Base-by-base conservation (phyloP, 1,140 invertebrate species). In the Zaprionus tsacasi region DNA sequence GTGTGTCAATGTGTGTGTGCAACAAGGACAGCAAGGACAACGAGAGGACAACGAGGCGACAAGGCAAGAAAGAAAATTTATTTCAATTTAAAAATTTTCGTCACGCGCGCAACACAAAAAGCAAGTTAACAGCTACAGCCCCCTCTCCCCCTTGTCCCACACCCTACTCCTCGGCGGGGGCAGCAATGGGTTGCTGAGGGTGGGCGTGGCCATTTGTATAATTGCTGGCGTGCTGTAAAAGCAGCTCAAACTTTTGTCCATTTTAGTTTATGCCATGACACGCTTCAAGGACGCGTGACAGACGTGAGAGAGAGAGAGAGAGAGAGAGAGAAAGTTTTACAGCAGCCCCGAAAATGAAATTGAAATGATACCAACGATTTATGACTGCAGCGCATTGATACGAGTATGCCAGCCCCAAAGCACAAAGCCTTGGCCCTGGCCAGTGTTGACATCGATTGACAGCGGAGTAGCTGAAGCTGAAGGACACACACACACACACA, bases 41-140 rank as follows among this genome's bases (percentile, higher is more conserved):
- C 65, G 45, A 66, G 45, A 66, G 56, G 50, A 75, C 67, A 79
- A 69, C 36, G 33, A 33, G 48, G 70, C 64, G 40, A 63, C 71
- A 74, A 69, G 66, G 57, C 56, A 57, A 69, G 45, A 27, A 85
- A 79, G 72, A 27, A 89, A 88, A 81, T 88, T 85, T 88, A 88
- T 88, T 85, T 89, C 85, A 88, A 88, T 88, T 88, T 88, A 88
- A 88, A 88, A 89, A 88, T 88, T 89, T 88, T 85, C 78, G 85
- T 85, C 85, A 88, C 85, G 85, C 85, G 85, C 85, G 82, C 85
- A 68, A 70, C 80, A 88, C 70, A 81, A 72, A 88, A 82, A 82
- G 80, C 67, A 69, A 87, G 82, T 77, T 82, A 87, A 76, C 66
- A 80, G 66, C 61, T 63, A 48, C 56, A 66, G 38, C 11, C 8